A percentile compares a stretch with the other conserved stretches of the same genome.
Conservation (phyloP, 2,797 vertebrate genomes). For the Astyanax mexicanus region DNA sequence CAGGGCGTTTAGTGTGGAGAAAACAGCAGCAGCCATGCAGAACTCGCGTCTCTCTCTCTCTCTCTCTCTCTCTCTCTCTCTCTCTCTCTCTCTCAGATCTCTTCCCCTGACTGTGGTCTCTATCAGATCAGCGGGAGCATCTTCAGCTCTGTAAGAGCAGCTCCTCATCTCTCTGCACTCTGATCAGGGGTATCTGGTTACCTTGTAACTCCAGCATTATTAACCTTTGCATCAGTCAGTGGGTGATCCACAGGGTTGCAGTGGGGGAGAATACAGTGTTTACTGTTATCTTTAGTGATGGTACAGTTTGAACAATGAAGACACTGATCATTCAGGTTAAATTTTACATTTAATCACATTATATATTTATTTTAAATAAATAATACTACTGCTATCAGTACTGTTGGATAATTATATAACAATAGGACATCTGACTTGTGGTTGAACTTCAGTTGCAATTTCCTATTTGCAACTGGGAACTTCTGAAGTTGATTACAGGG, state of each 20-base stretch:
- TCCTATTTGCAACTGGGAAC: too few relatives aligned
- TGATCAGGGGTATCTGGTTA: background rate
- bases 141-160: background rate
- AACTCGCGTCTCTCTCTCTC: constrained; percentile 30
- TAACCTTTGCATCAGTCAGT: background rate
- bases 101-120: background rate
- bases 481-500: too few relatives aligned
- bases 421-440: too few relatives aligned
- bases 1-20: constrained; percentile 37
- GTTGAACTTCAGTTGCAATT: too few relatives aligned
- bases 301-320: background rate
- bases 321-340: background rate
- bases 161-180: background rate
- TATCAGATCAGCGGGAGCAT: background rate
- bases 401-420: too few relatives aligned
- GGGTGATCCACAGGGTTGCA: background rate
- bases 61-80: background rate
- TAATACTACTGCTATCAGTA: too few relatives aligned
- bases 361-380: too few relatives aligned
- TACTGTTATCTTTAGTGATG: background rate
- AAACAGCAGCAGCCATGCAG: constrained; percentile 30
- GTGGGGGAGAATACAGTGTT: background rate
- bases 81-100: background rate
- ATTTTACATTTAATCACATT: too few relatives aligned
- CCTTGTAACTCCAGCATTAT: background rate